Evolutionary conservation across 2,888 invertebrate genomes (phyloP).

Genomic region (Serrognathus titanus): DNA sequence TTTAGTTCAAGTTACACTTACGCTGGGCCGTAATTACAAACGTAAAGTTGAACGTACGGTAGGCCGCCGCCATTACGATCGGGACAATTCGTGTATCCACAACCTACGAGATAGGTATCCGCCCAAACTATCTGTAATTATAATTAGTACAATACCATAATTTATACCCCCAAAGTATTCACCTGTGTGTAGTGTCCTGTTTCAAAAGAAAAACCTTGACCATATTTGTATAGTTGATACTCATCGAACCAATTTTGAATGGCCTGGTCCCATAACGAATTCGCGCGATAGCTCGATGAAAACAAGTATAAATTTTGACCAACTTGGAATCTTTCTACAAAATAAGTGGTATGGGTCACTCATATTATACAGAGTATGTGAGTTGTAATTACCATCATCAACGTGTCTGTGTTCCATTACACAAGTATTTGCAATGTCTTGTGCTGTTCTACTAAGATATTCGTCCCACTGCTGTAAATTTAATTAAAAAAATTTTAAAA

Average conservation of each 20-base stretch:
- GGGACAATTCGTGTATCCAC: slow-evolving; percentile 19
- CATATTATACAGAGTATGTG: not conserved
- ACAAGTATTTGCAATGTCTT: not conserved
- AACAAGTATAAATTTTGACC: slow-evolving; percentile 29
- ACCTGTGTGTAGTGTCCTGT: slow-evolving; percentile 33
- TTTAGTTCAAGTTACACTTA: slow-evolving; percentile 10
- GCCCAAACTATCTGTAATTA: slow-evolving; percentile 27
- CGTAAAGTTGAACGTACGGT: slow-evolving; percentile 21
- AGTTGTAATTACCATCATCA: slow-evolving; percentile 3
- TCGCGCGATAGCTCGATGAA: slow-evolving; percentile 11
- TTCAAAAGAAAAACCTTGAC: slow-evolving; percentile 1
- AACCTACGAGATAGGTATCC: slow-evolving; percentile 25
- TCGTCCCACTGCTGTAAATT: slow-evolving; percentile 7
- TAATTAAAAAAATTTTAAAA: no score
- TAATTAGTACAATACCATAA: no score
- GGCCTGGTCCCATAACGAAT: slow-evolving; percentile 23
- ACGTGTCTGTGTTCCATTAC: not conserved
- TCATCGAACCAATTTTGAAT: slow-evolving; percentile 30
- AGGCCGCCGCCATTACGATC: slow-evolving; percentile 11
- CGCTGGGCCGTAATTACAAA: slow-evolving; percentile 29
- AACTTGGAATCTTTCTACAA: slow-evolving; percentile 15
- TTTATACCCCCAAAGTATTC: not conserved
- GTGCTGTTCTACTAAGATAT: slow-evolving; percentile 1
- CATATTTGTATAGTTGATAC: slow-evolving; percentile 26
- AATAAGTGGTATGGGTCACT: not conserved